Evolutionary conservation across 92 coral and sea anemone species (phyloP), one percentile per base, ranked within the genome.

Genomic region (Phenganax subtilis): DNA sequence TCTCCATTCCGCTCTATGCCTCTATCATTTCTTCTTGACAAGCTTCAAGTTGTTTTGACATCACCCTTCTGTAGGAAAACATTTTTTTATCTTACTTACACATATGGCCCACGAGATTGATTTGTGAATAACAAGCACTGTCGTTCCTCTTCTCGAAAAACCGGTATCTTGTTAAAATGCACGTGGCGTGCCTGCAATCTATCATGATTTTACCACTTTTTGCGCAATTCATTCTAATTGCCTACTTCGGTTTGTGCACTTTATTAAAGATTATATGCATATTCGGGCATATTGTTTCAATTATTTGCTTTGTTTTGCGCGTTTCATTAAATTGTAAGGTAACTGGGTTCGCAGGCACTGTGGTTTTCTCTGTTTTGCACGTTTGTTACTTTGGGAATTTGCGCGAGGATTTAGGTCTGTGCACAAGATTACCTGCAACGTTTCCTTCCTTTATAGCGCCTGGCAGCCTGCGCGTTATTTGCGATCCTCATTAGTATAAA

Each of bases 381-480:
- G 5, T 37, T 37, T 37, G 47, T 5, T 2, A 37, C 47, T 37
- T 37, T 37, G 3, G 2, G 47, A 20, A 20, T 64, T 25, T 7
- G 47, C 51, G 72, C 72, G 72, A 51, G 37, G 12, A 67, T 20
- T 37, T 37, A 37, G 73, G 47, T 68, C 11, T 68, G 73, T 53
- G 73, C 73, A 68, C 47, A 10, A 68, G 73, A 68, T 68, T 37
- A 37, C 47, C 53, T 14, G 53, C 53, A 11, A 16, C 6, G 10
- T 37, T 68, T 68, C 73, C 73, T 68, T 68, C 73, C 73, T 68
- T 30, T 2, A 37, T 37, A 30, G 73, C 73, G 73, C 53, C 73
- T 37, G 54, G 0, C 31, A 68, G 10, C 73, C 73, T 68, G 73
- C 6, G 73, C 66, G 6, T 12, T 20, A 12, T 54, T 54, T 75